Evolutionary conservation across 2,888 invertebrate genomes (phyloP), one percentile per base, ranked within the genome.

Genomic region (Ectobius pallidus): DNA sequence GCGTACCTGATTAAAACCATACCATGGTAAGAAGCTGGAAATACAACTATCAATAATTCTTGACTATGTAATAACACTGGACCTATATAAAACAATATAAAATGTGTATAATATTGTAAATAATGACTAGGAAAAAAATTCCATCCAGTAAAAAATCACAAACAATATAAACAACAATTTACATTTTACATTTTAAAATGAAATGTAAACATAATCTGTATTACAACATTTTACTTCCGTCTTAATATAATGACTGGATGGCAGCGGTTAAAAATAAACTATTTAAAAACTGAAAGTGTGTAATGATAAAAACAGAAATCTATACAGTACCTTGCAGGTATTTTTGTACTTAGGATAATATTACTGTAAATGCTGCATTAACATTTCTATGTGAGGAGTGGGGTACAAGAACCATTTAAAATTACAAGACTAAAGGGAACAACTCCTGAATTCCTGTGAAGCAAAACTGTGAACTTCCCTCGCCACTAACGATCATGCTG

Each of bases 91-190:
- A 30, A 30, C 30, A 58, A 7, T 25, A 25, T 22, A 16, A 55
- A 27, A 55, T 25, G 30, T 58, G 30, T 22, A 55, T 25, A 58
- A 58, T n/a, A 58, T 6, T 58, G 58, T 32, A 58, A 58, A 27
- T 58, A 58, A 58, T 58, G 58, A 58, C 58, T 58, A 58, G 58
- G 58, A 58, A 58, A 58, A 58, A 58, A 58, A 58, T 32, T 58
- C 58, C 30, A 58, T 30, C 58, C 58, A 58, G 58, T 25, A 58
- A 58, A 52, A 58, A 52, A 25, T 52, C 20, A 25, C 14, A 9
- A 52, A 22, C 25, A 52, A 1, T 52, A 25, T 58, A 30, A 22
- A 16, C 30, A 14, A 3, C 3, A n/a, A 46, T 4, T 46, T 11
- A n/a, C 18, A 39, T 39, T 7, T 22, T 25, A 52, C 25, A 25